Evolutionary conservation across 2,113 vertebrate genomes (phyloP).

Genomic region (Vimba vimba): DNA sequence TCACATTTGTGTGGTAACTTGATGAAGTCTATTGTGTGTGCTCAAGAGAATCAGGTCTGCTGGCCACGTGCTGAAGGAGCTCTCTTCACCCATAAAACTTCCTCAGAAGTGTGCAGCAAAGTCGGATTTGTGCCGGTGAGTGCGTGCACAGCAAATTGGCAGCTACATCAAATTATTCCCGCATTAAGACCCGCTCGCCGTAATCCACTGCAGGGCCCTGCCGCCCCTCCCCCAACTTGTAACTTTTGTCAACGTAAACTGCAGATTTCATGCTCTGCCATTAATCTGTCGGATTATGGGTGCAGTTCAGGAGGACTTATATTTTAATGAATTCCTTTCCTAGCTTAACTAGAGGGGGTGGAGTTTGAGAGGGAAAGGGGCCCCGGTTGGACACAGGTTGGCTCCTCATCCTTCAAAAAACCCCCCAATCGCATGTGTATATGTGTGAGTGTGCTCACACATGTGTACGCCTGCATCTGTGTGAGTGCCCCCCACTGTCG

Average conservation of each 20-base stretch:
- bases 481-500: slow-evolving; percentile 41
- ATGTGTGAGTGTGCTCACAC: background rate
- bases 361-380: slow-evolving; percentile 49
- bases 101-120: slow-evolving; percentile 55
- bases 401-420: slow-evolving; percentile 26
- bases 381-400: slow-evolving; percentile 55
- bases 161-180: slow-evolving; percentile 82
- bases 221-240: slow-evolving; percentile 77
- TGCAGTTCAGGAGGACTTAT: slow-evolving; percentile 74
- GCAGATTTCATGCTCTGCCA: slow-evolving; percentile 82
- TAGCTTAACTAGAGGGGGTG: slow-evolving; percentile 61
- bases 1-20: background rate
- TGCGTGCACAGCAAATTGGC: slow-evolving; percentile 80
- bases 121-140: slow-evolving; percentile 66
- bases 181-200: slow-evolving; percentile 74
- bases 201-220: slow-evolving; percentile 77
- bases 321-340: slow-evolving; percentile 69
- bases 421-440: background rate
- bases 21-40: slow-evolving; percentile 1
- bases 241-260: slow-evolving; percentile 82
- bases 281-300: slow-evolving; percentile 84
- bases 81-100: slow-evolving; percentile 51
- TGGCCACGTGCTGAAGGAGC: slow-evolving; percentile 12
- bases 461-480: background rate
- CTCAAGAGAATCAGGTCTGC: slow-evolving; percentile 33